These are phyloP conservation scores for Lagorchestes hirsutus DNA, from an alignment of 2,797 vertebrate genomes.

Conservation along the genomic window DNA sequence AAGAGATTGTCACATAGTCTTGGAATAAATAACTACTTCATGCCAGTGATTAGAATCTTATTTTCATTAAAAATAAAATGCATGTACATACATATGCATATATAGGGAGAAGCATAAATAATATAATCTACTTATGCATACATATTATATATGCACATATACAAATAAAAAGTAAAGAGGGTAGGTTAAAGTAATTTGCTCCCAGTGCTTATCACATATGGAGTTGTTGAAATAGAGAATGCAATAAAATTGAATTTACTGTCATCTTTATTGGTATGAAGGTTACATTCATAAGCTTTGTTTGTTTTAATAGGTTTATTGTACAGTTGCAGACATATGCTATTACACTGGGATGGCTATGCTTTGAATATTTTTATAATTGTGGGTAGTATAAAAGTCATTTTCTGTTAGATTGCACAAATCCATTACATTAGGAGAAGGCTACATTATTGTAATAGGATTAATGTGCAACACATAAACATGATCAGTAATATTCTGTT, in stretches of 20 bases:
- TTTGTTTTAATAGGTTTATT: constrained; percentile 92
- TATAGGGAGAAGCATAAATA: neutral
- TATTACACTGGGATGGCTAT: constrained; percentile 90
- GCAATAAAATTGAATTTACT: constrained; percentile 92
- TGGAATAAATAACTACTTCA: neutral
- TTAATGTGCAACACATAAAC: constrained; percentile 94
- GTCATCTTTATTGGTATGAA: constrained; percentile 91
- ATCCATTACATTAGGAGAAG: constrained; percentile 97
- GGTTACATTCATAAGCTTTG: constrained; percentile 89
- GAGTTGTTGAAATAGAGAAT: constrained; percentile 87
- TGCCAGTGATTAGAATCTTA: constrained; percentile 46
- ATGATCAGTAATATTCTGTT: constrained; percentile 91
- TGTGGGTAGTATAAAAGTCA: constrained; percentile 98
- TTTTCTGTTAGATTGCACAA: constrained; percentile 99
- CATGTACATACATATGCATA: neutral
- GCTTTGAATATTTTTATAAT: constrained; percentile 95
- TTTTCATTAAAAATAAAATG: constrained; percentile 55
- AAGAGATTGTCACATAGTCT: neutral
- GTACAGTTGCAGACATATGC: constrained; percentile 90
- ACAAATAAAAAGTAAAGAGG: constrained; percentile 68
- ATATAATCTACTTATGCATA: neutral
- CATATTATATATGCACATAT: neutral
- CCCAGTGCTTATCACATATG: constrained; percentile 79
- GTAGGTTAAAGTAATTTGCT: constrained; percentile 80
- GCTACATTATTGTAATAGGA: constrained; percentile 94